These are phyloP conservation scores for Penaeus monodon DNA, from an alignment of 2,888 invertebrate species.

Conservation along the genomic window DNA sequence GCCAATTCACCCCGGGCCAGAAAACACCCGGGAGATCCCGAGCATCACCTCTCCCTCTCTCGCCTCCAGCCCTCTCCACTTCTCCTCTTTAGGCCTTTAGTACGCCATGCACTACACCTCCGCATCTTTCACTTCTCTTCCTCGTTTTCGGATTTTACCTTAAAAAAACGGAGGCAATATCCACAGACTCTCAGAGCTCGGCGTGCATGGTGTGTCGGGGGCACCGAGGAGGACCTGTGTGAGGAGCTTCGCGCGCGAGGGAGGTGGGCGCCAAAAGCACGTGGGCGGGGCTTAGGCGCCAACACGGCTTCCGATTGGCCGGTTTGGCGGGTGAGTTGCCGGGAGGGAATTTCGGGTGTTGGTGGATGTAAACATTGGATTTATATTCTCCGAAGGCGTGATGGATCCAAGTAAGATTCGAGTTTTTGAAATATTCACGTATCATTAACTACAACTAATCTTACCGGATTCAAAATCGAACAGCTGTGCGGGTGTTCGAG, in stretches of 20 bases:
- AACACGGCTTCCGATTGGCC: conserved; percentile 29
- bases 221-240: conserved; percentile 21
- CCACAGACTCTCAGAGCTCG: conserved; percentile 2
- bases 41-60: too few species aligned
- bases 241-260: conserved; percentile 32
- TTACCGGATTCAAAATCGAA: conserved; percentile 35
- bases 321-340: not conserved
- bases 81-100: too few species aligned
- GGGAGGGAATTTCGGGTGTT: not conserved
- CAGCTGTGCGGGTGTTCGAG: conserved; percentile 2
- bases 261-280: conserved; percentile 52
- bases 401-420: not conserved
- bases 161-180: too few species aligned
- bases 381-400: conserved; percentile 2
- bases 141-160: too few species aligned
- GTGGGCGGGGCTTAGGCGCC: conserved; percentile 33
- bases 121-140: too few species aligned
- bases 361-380: conserved; percentile 50
- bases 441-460: not conserved
- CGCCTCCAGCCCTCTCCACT: too few species aligned
- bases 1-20: too few species aligned
- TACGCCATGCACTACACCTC: too few species aligned
- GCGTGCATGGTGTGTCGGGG: conserved; percentile 28
- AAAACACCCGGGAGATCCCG: too few species aligned
- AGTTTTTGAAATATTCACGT: not conserved